Percentiles rank a stretch among this genome's conserved stretches.
Conservation (phyloP, 2,113 vertebrate genomes). For the Electrona antarctica region DNA sequence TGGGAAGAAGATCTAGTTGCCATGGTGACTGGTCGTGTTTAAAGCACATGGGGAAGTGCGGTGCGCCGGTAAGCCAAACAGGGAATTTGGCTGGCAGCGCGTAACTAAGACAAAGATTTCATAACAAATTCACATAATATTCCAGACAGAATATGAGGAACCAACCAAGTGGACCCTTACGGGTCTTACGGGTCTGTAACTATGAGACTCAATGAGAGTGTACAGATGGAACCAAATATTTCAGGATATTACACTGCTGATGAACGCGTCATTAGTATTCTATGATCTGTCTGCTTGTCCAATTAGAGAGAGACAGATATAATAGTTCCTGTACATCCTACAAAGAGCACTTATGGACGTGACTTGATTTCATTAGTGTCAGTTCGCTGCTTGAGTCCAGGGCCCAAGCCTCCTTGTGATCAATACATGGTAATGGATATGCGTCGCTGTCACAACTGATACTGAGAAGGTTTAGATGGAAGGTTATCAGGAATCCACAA, state of each 20-base stretch:
- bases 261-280: not conserved
- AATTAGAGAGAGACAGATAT: not conserved
- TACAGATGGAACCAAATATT: too few relatives aligned
- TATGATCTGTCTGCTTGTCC: not conserved
- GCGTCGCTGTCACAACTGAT: not conserved
- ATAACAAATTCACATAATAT: not conserved
- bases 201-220: too few relatives aligned
- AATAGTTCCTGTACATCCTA: constrained; percentile 13
- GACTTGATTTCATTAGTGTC: constrained; percentile 35
- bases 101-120: constrained; percentile 6
- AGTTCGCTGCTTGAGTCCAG: not conserved
- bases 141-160: not conserved
- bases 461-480: not conserved
- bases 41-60: constrained; percentile 23
- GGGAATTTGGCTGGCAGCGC: not conserved
- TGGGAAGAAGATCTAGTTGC: constrained; percentile 33
- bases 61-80: constrained; percentile 8
- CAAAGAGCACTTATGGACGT: not conserved
- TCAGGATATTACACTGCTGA: not conserved
- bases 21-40: constrained; percentile 37
- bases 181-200: too few relatives aligned
- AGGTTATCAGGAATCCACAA: too few relatives aligned
- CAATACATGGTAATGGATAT: constrained; percentile 23
- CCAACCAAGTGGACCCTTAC: too few relatives aligned
- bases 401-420: constrained; percentile 15